These are phyloP conservation scores for Malacoctenus gilli DNA, from an alignment of 2,797 vertebrate species.

Conservation along the genomic window DNA sequence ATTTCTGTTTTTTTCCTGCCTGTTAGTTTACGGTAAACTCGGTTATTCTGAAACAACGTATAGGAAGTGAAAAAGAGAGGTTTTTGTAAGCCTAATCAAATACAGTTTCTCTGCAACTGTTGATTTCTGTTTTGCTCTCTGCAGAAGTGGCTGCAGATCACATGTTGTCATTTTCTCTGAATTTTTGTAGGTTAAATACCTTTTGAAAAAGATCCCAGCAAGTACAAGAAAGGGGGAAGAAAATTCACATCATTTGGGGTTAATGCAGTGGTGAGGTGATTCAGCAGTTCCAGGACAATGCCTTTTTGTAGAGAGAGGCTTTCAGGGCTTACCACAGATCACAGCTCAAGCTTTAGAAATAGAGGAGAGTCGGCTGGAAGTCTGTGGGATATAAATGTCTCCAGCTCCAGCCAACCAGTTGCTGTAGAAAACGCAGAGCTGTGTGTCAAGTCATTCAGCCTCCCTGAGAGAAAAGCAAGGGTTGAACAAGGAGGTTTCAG, in stretches of 20 bases:
- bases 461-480: constrained; percentile 28
- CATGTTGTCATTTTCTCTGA: background rate
- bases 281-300: constrained; percentile 34
- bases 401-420: constrained; percentile 25
- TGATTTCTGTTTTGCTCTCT: constrained; percentile 1
- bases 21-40: constrained; percentile 58
- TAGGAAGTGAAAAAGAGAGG: constrained; percentile 58
- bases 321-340: constrained; percentile 19
- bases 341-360: constrained; percentile 5
- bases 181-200: too few relatives aligned
- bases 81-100: constrained; percentile 28
- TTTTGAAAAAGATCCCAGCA: constrained; percentile 1
- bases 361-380: constrained; percentile 17
- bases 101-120: constrained; percentile 26
- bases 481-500: constrained; percentile 64
- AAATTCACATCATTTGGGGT: constrained; percentile 2
- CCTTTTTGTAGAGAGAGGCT: constrained; percentile 17
- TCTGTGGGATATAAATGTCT: constrained; percentile 24
- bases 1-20: constrained; percentile 5
- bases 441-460: constrained; percentile 32
- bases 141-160: background rate
- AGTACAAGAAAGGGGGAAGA: background rate
- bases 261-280: constrained; percentile 19
- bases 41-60: constrained; percentile 35
- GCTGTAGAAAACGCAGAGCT: constrained; percentile 33